Evolutionary conservation across 2,888 invertebrate species (phyloP), one percentile per base, ranked within the genome.

Genomic region (Aricia artaxerxes): DNA sequence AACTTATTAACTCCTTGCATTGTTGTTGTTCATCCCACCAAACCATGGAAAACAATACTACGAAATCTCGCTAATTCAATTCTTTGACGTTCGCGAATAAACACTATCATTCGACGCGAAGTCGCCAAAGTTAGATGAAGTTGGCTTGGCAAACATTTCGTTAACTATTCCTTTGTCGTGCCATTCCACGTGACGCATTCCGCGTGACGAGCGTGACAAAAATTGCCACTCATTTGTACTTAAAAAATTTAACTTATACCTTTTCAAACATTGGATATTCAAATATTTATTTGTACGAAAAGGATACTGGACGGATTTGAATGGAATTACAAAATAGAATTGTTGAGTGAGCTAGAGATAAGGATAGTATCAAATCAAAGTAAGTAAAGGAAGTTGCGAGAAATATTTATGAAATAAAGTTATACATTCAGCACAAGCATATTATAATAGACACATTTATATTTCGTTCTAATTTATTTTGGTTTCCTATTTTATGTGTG

Each of bases 151-250:
- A 85, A 85, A 85, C 82, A 83, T 82, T 90, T 90, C 89, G 88
- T 90, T 89, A 91, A 91, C 91, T 89, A 91, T 91, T 90, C 90
- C 90, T 90, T 90, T 91, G 90, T 89, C 86, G 84, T 85, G 81
- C 85, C 84, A 13, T 24, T 85, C 86, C 83, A 82, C 83, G 85
- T 87, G 90, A 88, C 85, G 87, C 24, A 24, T 24, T 85, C 86
- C 83, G 82, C 83, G 85, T 87, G 90, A 88, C 85, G 87, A 87
- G 86, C 85, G 82, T 87, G 87, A 61, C 77, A 57, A 60, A 75
- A 61, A 77, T 61, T 31, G 61, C 24, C 61, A 61, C 61, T 24
- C 61, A 61, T 61, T 61, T 61, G 7, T 3, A 9, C 61, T 24
- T 61, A 24, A 9, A 61, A 61, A 61, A 16, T 57, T 57, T 1